Conservation (phyloP, 2,113 vertebrate genomes). For the Alces alces region DNA sequence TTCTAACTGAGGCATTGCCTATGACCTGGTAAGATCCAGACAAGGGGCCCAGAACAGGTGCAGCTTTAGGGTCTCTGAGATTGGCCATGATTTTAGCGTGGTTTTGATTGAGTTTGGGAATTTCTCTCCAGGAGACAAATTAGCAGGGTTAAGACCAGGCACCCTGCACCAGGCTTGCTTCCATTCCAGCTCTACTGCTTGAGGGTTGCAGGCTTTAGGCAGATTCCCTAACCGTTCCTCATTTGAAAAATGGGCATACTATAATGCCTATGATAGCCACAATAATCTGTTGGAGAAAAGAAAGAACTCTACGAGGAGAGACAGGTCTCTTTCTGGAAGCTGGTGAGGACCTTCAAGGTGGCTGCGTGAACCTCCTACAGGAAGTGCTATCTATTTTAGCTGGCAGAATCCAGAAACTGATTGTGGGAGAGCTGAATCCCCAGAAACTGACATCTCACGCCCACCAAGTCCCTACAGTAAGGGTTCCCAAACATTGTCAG, state of each 20-base stretch:
- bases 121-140: not conserved
- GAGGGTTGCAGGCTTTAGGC: not conserved
- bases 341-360: not conserved
- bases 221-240: not conserved
- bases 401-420: not conserved
- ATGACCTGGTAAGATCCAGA: not conserved
- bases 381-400: not conserved
- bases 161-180: not conserved
- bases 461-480: not conserved
- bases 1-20: not conserved
- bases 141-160: not conserved
- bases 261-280: too few relatives aligned
- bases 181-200: not conserved
- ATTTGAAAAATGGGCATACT: not conserved
- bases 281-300: not conserved
- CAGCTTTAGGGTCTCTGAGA: not conserved
- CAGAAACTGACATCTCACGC: not conserved
- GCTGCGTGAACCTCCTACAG: not conserved
- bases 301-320: not conserved
- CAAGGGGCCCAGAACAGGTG: not conserved
- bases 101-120: not conserved
- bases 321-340: not conserved
- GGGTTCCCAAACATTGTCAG: not conserved
- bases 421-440: not conserved
- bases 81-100: not conserved